Conservation (phyloP, 2,113 vertebrate species). For the Morphnarchus princeps region DNA sequence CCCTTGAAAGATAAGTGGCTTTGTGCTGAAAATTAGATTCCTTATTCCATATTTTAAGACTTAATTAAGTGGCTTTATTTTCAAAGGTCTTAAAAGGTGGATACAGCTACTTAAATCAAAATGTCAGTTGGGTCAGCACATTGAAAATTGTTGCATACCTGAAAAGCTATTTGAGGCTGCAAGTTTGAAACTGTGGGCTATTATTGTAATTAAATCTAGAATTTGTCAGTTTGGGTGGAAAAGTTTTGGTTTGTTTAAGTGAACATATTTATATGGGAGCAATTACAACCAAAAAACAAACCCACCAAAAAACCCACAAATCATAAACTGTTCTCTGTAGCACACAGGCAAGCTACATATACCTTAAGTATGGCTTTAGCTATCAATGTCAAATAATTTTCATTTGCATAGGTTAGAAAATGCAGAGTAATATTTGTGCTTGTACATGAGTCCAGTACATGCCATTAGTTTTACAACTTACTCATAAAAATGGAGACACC, state of each 20-base stretch:
- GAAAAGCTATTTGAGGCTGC: not conserved
- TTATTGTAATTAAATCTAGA: not conserved
- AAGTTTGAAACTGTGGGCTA: not conserved
- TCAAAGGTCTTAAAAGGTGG: not conserved
- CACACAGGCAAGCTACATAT: not conserved
- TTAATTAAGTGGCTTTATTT: not conserved
- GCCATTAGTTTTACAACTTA: not conserved
- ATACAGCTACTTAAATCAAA: not conserved
- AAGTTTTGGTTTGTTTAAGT: not conserved
- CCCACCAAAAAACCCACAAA: rapidly evolving
- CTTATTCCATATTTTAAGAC: not conserved
- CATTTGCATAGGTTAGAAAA: not conserved
- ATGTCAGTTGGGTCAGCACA: not conserved
- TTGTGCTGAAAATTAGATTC: not conserved
- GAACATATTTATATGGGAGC: not conserved
- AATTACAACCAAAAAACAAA: not conserved
- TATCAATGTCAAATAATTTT: not conserved
- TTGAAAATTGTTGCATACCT: not conserved
- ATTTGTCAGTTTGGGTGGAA: not conserved
- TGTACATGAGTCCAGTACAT: not conserved
- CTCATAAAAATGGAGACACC: not conserved
- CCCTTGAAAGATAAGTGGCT: not conserved
- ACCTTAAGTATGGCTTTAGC: not conserved
- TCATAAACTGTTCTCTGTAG: not conserved
- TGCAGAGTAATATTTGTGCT: not conserved